Percentiles rank a stretch among this genome's conserved stretches.
Evolutionary conservation across 2,113 vertebrate species (phyloP).

Genomic region (Dasyornis broadbenti): DNA sequence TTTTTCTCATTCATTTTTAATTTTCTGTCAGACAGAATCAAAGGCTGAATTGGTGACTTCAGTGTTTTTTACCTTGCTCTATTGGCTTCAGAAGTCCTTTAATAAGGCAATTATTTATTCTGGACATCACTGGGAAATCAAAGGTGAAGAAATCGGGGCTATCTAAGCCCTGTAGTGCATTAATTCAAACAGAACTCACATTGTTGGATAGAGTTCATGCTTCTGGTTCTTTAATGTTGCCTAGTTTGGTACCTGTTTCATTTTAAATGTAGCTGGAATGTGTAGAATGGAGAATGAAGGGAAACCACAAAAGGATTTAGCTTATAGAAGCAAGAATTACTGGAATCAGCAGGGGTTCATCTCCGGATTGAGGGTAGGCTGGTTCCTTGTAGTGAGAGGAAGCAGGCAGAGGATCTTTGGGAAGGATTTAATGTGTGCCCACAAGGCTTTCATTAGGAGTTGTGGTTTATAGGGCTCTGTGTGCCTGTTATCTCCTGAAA

Average conservation of each 20-base stretch:
- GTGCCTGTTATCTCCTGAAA: neutral
- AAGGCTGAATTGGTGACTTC: conserved; percentile 68
- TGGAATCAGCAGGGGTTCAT: conserved; percentile 20
- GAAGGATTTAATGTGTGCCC: neutral
- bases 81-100: conserved; percentile 68
- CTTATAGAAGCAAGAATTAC: conserved; percentile 60
- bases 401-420: neutral
- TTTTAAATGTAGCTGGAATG: conserved; percentile 31
- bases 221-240: conserved; percentile 8
- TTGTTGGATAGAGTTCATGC: conserved; percentile 16
- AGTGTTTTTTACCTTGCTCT: conserved; percentile 65
- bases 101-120: conserved; percentile 78
- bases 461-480: neutral
- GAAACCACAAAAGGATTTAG: conserved; percentile 62
- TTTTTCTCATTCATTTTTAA: conserved; percentile 75
- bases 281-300: conserved; percentile 22
- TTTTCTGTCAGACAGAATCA: conserved; percentile 71
- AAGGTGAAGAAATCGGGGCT: conserved; percentile 56
- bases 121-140: conserved; percentile 71
- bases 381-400: neutral
- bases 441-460: neutral
- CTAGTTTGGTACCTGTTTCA: conserved; percentile 16
- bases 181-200: conserved; percentile 31
- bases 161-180: conserved; percentile 67
- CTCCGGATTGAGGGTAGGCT: neutral